These are phyloP conservation scores for Standfussiana lucernea DNA, from an alignment of 2,888 invertebrate species.

Conservation along the genomic window DNA sequence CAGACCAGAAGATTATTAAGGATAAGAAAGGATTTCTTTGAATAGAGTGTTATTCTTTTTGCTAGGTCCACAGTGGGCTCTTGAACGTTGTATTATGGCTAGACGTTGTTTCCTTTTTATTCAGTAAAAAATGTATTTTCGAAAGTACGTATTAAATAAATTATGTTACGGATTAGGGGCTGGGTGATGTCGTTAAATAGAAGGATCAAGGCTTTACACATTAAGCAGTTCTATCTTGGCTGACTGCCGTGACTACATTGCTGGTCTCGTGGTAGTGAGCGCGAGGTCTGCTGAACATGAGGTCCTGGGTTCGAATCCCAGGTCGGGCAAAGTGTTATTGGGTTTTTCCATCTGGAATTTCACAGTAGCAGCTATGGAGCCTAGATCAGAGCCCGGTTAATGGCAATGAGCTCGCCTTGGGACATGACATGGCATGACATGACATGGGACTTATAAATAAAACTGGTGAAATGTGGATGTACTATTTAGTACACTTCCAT, in stretches of 20 bases:
- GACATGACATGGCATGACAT: no score
- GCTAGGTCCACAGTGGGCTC: conserved; percentile 1
- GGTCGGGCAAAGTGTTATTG: no score
- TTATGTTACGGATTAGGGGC: neutral
- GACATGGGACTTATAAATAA: no score
- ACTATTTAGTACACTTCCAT: neutral
- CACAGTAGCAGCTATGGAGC: no score
- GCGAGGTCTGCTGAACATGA: neutral
- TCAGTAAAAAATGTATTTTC: neutral
- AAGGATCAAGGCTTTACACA: neutral
- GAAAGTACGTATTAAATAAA: neutral
- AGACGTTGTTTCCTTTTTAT: neutral
- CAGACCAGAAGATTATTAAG: conserved; percentile 10
- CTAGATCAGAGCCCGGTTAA: neutral
- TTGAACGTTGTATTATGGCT: conserved; percentile 1
- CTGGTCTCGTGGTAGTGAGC: neutral
- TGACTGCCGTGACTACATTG: neutral
- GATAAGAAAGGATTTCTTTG: conserved; percentile 26
- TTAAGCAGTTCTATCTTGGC: neutral
- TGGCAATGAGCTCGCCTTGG: no score
- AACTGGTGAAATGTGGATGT: neutral
- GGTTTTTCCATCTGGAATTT: neutral
- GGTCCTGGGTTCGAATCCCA: no score
- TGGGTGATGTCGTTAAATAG: no score
- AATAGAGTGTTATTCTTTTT: conserved; percentile 41